Base-by-base conservation (phyloP, 2,113 vertebrate species). In the Toxotes jaculatrix region DNA sequence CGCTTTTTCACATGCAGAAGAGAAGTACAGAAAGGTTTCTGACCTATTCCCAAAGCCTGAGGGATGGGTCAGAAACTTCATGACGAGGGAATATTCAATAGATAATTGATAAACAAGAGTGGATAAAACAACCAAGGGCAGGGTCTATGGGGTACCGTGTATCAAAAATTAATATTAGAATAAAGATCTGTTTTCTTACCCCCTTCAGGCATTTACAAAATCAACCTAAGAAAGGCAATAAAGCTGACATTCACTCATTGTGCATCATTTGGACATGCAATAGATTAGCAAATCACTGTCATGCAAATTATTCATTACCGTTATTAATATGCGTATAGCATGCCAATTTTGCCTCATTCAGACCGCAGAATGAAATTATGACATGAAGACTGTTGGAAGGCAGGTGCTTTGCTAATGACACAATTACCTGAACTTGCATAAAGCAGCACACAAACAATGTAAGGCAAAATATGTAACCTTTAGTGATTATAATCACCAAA, bases 61-160 rank as follows among this genome's bases (percentile, higher is more conserved):
- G 23, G 34, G 64, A 55, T 32, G 61, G 66, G 60, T 81, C 66
- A 67, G 59, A 66, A 55, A 79, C 42, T 45, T 69, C 5, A 63
- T n/a, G 13, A 65, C 23, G 21, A 49, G 43, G 34, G 38, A 40
- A 70, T 77, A 62, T n/a, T 27, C 6, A 2, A 63, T 65, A 53
- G 75, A 80, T 76, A 66, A 80, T 65, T 72, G 13, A 79, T 80
- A 71, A 83, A 64, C 34, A 70, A 16, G 43, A 49, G 23, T 11
- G 34, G 59, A 60, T 65, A 55, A 71, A 61, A 76, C 49, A 77
- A 65, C 4, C 4, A 1, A 23, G 59, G 49, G 68, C 17, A 14
- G 23, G 27, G 17, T n/a, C 17, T 4, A 23, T 8, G 40, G 4
- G 31, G 31, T 23, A 32, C 14, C 49, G 36, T 31, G 7, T 14